phyloP scores from a whole-genome alignment of 1,140 invertebrate genomes.

The Goniozus legneri region DNA sequence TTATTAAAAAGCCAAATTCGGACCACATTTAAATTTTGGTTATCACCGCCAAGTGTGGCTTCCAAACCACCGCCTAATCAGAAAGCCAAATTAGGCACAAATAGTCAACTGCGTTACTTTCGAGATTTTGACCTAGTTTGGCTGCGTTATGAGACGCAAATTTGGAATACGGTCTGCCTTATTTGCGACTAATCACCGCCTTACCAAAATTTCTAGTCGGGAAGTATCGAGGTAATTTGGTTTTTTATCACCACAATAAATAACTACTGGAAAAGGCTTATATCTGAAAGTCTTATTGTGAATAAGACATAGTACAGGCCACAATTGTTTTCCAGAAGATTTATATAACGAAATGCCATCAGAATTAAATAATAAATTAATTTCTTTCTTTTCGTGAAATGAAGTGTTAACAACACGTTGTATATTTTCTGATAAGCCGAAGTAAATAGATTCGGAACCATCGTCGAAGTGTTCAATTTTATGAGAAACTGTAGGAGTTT shows the following conservation, averaged over 20 bases:
- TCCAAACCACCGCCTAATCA: too few relatives aligned
- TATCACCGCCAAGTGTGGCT: too few relatives aligned
- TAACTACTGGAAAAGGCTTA: constrained; percentile 9
- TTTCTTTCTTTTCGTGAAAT: constrained; percentile 2
- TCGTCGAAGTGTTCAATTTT: constrained; percentile 5
- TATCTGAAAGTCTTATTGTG: constrained; percentile 4
- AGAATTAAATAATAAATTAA: constrained; percentile 8
- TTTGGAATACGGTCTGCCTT: too few relatives aligned
- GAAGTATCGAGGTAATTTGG: too few relatives aligned
- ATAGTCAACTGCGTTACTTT: too few relatives aligned
- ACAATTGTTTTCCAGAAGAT: constrained; percentile 10
- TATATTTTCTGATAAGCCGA: constrained; percentile 7
- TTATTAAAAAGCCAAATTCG: too few relatives aligned
- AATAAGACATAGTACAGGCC: constrained; percentile 16
- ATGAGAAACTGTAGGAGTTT: constrained; percentile 2
- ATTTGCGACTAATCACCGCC: too few relatives aligned
- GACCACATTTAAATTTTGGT: too few relatives aligned
- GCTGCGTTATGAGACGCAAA: too few relatives aligned
- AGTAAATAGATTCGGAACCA: constrained; percentile 12
- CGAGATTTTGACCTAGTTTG: too few relatives aligned
- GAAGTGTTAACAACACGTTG: constrained; percentile 4
- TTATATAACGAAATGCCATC: constrained; percentile 7
- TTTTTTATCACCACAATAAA: constrained; percentile 12
- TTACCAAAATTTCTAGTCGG: too few relatives aligned
- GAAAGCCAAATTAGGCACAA: too few relatives aligned